Conservation (phyloP, 2,888 invertebrate species). For the Lysandra coridon region DNA sequence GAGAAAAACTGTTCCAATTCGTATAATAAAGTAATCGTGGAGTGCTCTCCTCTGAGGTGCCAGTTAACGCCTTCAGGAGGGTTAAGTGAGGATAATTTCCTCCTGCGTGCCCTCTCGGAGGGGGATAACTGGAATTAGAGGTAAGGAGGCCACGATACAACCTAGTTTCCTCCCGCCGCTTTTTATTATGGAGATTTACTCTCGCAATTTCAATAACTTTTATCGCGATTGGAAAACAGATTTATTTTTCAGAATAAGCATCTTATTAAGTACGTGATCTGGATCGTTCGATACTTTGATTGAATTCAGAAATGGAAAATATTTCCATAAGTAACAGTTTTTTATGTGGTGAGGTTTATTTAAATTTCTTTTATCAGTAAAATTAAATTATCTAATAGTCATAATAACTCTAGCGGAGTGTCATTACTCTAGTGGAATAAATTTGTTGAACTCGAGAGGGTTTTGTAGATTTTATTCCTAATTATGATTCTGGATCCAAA, state of each 20-base stretch:
- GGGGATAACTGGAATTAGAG: constrained; percentile 44
- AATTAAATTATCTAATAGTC: neutral
- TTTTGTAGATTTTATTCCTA: too few species aligned
- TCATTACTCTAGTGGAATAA: too few species aligned
- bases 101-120: constrained; percentile 75
- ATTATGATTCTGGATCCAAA: too few species aligned
- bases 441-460: too few species aligned
- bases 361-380: neutral
- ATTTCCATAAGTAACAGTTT: neutral
- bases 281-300: neutral
- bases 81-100: constrained; percentile 80
- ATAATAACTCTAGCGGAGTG: too few species aligned
- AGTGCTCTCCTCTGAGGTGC: constrained; percentile 75
- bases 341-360: neutral
- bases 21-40: constrained; percentile 76
- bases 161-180: constrained; percentile 35
- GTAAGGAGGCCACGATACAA: constrained; percentile 43
- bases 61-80: constrained; percentile 79
- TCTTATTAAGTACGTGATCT: constrained; percentile 13
- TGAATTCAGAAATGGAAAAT: neutral
- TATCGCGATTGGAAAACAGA: constrained; percentile 27
- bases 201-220: constrained; percentile 24
- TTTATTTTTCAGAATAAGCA: constrained; percentile 19
- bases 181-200: constrained; percentile 28
- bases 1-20: constrained; percentile 70